phyloP scores from a whole-genome alignment of 2,113 vertebrate species.

The Catagonus wagneri region DNA sequence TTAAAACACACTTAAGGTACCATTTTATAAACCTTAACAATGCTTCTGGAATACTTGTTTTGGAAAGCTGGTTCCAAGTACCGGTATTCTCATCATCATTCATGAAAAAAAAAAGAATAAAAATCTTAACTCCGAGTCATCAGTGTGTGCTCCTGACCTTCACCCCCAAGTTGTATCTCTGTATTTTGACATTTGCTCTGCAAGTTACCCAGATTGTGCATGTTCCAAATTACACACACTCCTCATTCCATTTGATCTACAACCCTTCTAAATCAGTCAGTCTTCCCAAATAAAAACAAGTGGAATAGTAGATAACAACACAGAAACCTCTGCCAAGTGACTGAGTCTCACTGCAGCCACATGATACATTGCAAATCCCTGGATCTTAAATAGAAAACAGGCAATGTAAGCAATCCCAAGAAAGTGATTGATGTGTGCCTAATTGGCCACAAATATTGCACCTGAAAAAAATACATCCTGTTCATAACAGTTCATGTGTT shows the following conservation, averaged over 20 bases:
- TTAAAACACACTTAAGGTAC: not conserved
- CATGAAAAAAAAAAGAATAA: not conserved
- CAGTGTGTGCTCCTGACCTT: not conserved
- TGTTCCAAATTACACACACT: not conserved
- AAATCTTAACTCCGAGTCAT: not conserved
- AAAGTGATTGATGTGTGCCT: not conserved
- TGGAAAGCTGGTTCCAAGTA: conserved; percentile 25
- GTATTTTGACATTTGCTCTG: not conserved
- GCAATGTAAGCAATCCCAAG: not conserved
- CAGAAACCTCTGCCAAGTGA: not conserved
- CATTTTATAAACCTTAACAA: conserved; percentile 16
- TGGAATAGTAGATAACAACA: not conserved
- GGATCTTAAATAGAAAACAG: not conserved
- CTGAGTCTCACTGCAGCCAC: not conserved
- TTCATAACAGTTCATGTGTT: not conserved
- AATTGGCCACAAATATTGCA: not conserved
- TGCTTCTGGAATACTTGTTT: not conserved
- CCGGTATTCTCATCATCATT: not conserved
- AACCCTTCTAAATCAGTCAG: not conserved
- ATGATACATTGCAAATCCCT: not conserved
- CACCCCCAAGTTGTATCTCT: not conserved
- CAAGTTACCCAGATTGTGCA: not conserved
- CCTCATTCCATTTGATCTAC: not conserved
- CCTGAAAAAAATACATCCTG: not conserved
- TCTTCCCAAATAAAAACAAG: conserved; percentile 50